These are phyloP conservation scores for Diorhabda sublineata DNA, from an alignment of 1,140 invertebrate genomes.

Conservation along the genomic window DNA sequence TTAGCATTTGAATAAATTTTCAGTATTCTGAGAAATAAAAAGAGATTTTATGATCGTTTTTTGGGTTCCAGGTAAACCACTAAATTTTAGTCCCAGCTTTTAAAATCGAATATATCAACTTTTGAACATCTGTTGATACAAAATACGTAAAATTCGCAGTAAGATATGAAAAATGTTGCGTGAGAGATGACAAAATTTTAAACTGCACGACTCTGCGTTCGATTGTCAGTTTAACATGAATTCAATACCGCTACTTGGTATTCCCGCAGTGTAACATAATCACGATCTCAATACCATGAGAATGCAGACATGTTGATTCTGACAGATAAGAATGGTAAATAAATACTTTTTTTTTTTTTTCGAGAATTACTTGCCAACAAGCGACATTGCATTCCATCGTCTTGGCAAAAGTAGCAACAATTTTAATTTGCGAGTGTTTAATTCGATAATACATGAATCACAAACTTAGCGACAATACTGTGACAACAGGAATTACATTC, in stretches of 20 bases:
- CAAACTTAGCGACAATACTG: neutral
- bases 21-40: too few species aligned
- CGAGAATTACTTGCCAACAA: neutral
- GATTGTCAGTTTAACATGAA: constrained; percentile 4
- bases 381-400: neutral
- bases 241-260: constrained; percentile 16
- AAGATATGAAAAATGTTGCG: too few species aligned
- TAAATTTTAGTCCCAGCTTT: too few species aligned
- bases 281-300: constrained; percentile 16
- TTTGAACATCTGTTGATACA: too few species aligned
- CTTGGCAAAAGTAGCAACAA: neutral
- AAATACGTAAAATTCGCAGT: too few species aligned
- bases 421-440: constrained; percentile 1
- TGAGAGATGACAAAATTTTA: neutral
- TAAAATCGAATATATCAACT: too few species aligned
- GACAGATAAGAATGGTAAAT: constrained; percentile 4
- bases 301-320: constrained; percentile 17
- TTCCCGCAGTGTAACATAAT: constrained; percentile 14
- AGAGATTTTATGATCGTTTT: too few species aligned
- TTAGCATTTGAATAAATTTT: too few species aligned
- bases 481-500: too few species aligned
- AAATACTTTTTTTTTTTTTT: constrained; percentile 5
- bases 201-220: neutral
- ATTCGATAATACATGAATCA: neutral
- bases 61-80: too few species aligned